Base-by-base conservation (phyloP, 1,140 invertebrate species). In the Spodoptera litura region DNA sequence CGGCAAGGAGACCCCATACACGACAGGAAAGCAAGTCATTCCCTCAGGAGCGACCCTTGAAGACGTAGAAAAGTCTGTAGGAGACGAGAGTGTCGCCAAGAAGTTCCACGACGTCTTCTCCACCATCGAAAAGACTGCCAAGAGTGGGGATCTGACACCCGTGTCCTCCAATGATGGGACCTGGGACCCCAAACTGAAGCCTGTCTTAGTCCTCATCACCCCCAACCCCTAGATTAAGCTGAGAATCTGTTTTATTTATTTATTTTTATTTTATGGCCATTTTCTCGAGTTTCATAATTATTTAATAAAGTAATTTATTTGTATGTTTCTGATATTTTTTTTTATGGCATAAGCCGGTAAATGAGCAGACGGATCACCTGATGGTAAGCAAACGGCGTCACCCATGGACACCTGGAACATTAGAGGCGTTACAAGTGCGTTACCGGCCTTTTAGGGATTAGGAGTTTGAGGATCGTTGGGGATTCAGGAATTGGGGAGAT, bases 1-100 rank as follows among this genome's bases (percentile, higher is more conserved):
- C 31, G 89, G 82, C 0, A 90, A 92, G 72, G 85, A 86, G 70
- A 94, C 91, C 4, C 91, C 91, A 0, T 93, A 92, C 77, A 94
- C 93, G 0, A 93, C 91, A 9, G 93, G 93, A 5, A 85, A 93
- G 80, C 84, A 85, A 27, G 88, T 94, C 0, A 12, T 94, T 9
- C 93, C 92, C 0, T 44, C 76, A 5, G 87, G 84, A 9, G 79
- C 87, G 10, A 87, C 87, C 0, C 88, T 92, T 25, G 84, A 90
- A 13, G 90, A 93, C 27, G 88, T 94, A 0, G 85, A 93, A 15
- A 83, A 71, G 5, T 85, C 86, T 2, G 83, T 87, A 11, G 72
- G 75, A 1, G 88, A 90, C 53, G 83, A 80, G 11, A 75, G 77
- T 2, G 81, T 84, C 0, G 85, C 88, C 6, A 87, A 90, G 66